Evolutionary conservation across 2,888 invertebrate genomes (phyloP).

Genomic region (Spilosoma lubricipeda): DNA sequence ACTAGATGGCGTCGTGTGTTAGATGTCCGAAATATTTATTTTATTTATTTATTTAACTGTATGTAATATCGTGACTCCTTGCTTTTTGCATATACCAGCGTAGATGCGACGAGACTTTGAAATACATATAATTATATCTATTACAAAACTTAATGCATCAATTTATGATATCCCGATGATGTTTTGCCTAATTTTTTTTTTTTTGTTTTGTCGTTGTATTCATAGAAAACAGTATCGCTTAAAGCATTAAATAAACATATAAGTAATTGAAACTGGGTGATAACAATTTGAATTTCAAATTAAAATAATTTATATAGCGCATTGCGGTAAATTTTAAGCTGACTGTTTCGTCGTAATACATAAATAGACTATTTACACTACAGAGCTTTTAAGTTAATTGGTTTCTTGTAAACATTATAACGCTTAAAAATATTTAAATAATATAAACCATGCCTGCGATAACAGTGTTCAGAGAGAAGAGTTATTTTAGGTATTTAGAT

Average conservation of each 20-base stretch:
- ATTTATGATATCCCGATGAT: too few relatives aligned
- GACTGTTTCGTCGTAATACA: constrained; percentile 12
- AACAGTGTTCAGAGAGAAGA: background rate
- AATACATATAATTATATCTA: too few relatives aligned
- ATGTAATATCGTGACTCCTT: too few relatives aligned
- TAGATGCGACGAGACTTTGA: too few relatives aligned
- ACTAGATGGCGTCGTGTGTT: too few relatives aligned
- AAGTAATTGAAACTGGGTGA: background rate
- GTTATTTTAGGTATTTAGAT: background rate
- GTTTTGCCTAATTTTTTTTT: too few relatives aligned
- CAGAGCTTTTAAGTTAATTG: constrained; percentile 31
- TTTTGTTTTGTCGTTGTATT: too few relatives aligned
- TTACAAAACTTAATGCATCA: too few relatives aligned
- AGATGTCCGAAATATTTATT: too few relatives aligned
- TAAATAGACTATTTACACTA: constrained; percentile 27
- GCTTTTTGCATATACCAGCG: too few relatives aligned
- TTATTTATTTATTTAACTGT: too few relatives aligned
- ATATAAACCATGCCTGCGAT: background rate
- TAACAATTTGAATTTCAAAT: background rate
- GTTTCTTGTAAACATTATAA: constrained; percentile 28
- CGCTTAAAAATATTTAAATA: constrained; percentile 28
- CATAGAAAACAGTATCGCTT: too few relatives aligned
- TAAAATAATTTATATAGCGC: constrained; percentile 26
- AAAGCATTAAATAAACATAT: background rate
- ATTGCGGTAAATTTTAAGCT: constrained; percentile 32